Conservation (phyloP, 2,888 invertebrate species). For the Eumerus sabulonum region DNA sequence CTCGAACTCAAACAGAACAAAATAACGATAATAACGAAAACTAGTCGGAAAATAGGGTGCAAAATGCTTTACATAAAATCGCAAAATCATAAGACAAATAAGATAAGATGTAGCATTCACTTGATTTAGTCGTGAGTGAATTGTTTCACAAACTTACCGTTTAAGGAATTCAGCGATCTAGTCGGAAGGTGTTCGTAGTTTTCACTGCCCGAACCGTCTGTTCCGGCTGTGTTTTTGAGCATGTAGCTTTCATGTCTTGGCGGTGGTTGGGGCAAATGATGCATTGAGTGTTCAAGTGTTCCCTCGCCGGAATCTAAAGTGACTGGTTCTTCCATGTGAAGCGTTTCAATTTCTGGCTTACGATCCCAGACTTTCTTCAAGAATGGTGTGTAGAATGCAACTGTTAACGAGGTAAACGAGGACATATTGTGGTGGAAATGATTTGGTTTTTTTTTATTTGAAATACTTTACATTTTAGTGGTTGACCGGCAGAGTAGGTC, state of each 20-base stretch:
- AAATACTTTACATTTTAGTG: conserved; percentile 87
- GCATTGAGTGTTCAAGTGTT: conserved; percentile 86
- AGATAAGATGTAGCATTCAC: conserved; percentile 62
- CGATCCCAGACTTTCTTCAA: conserved; percentile 98
- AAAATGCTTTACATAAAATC: conserved; percentile 65
- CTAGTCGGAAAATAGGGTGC: conserved; percentile 29
- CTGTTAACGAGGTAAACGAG: conserved; percentile 79
- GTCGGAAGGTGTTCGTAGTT: conserved; percentile 84
- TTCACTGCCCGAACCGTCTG: conserved; percentile 82
- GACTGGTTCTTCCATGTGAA: conserved; percentile 89
- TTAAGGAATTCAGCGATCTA: conserved; percentile 79
- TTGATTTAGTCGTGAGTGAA: conserved; percentile 37
- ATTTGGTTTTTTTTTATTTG: background rate
- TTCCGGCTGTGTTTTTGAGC: conserved; percentile 82
- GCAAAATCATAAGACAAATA: conserved; percentile 53
- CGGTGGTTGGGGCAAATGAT: conserved; percentile 82
- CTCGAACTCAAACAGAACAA: conserved; percentile 35
- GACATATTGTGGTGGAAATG: background rate
- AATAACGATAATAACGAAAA: conserved; percentile 32
- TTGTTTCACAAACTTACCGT: conserved; percentile 80
- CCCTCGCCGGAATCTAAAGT: conserved; percentile 84
- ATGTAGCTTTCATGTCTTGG: conserved; percentile 90
- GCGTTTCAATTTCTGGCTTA: conserved; percentile 95
- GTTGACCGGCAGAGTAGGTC: conserved; percentile 91
- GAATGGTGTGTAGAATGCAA: conserved; percentile 96